phyloP scores from a whole-genome alignment of 2,797 vertebrate genomes.

The Botia almorhae region DNA sequence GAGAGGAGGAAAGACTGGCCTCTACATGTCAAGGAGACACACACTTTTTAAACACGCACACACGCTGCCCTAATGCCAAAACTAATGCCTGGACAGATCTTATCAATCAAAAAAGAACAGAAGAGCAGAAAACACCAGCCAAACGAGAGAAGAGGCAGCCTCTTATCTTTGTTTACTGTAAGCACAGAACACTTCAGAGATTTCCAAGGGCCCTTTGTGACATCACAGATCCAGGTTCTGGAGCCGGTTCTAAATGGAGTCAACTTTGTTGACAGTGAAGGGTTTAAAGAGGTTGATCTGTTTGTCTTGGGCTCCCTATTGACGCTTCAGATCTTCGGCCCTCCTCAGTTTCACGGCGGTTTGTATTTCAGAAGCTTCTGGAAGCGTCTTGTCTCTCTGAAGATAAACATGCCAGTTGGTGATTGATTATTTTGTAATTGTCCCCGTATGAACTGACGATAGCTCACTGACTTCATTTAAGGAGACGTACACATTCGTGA shows the following conservation, averaged over 20 bases:
- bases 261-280: constrained; percentile 39
- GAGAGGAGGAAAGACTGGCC: constrained; percentile 18
- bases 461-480: not conserved
- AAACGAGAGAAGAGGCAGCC: constrained; percentile 25
- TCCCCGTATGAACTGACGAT: not conserved
- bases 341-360: constrained; percentile 37
- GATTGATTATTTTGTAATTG: constrained; percentile 32
- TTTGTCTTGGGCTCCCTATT: constrained; percentile 36
- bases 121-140: constrained; percentile 33
- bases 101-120: constrained; percentile 46
- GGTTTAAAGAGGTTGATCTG: constrained; percentile 46
- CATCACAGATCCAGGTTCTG: not conserved
- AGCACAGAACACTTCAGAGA: constrained; percentile 27
- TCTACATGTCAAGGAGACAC: constrained; percentile 33
- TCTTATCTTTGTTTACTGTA: constrained; percentile 45
- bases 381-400: not conserved
- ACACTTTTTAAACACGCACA: constrained; percentile 1
- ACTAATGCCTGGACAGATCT: constrained; percentile 47
- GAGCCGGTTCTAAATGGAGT: not conserved
- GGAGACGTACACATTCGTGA: not conserved
- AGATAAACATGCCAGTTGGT: constrained; percentile 17
- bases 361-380: constrained; percentile 53
- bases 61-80: constrained; percentile 30
- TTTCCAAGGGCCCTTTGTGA: constrained; percentile 28
- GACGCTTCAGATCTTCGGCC: constrained; percentile 6